A percentile compares a stretch with the other conserved stretches of the same genome.
phyloP scores from a whole-genome alignment of 2,797 vertebrate species.

The Pangasius larnaudii region DNA sequence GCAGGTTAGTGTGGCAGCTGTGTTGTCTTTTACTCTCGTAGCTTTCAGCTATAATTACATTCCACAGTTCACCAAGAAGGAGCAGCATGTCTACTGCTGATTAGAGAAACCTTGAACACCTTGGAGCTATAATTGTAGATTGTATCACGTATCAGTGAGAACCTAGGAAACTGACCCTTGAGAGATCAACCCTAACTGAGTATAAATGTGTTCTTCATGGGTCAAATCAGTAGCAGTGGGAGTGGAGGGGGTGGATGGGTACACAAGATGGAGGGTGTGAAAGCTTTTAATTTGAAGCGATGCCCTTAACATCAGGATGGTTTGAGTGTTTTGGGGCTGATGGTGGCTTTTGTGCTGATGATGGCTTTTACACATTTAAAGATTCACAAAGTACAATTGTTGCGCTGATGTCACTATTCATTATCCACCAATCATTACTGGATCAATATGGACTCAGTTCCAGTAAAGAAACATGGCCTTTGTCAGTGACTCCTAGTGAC shows the following conservation, averaged over 20 bases:
- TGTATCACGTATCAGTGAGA: conserved; percentile 7
- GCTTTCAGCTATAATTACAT: conserved; percentile 45
- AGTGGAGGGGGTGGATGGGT: not conserved
- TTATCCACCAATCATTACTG: not conserved
- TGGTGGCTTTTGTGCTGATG: not conserved
- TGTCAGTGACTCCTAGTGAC: not conserved
- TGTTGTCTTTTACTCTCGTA: conserved; percentile 36
- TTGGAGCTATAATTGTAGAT: conserved; percentile 22
- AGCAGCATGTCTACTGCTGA: conserved; percentile 18
- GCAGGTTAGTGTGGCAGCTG: conserved; percentile 47
- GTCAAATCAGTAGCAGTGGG: conserved; percentile 13
- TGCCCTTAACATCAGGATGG: not conserved
- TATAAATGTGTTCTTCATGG: conserved; percentile 42
- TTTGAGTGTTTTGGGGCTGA: not conserved
- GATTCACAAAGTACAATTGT: too few species aligned
- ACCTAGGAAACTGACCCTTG: conserved; percentile 9
- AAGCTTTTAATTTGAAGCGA: not conserved
- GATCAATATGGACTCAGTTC: not conserved
- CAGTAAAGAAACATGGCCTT: not conserved
- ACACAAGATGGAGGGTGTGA: not conserved
- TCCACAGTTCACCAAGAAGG: conserved; percentile 34
- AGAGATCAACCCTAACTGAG: conserved; percentile 26
- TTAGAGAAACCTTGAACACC: conserved; percentile 34
- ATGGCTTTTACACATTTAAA: not conserved
- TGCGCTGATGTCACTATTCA: not conserved